Evolutionary conservation across 2,113 vertebrate genomes (phyloP), one percentile per base, ranked within the genome.

Genomic region (Hippocampus barbouri): DNA sequence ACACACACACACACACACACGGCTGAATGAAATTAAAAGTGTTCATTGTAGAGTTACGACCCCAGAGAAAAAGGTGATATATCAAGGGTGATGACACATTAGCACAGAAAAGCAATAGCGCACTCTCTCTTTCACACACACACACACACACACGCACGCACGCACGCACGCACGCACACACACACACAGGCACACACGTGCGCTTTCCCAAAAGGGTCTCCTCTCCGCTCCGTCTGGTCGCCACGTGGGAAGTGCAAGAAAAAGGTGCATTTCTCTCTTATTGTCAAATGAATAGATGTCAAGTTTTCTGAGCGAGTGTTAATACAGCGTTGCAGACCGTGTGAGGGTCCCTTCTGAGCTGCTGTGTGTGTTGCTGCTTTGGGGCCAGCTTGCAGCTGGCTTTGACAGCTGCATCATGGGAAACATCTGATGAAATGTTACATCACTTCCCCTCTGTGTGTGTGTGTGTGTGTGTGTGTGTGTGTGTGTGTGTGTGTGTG

Each of bases 401-500:
- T 80, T 62, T 78, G 78, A 89, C 88, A 91, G 86, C 84, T 91
- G 86, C 72, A 83, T 85, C 69, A 86, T 78, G 79, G 70, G 79
- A 83, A 89, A 81, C 83, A 80, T 85, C 86, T 88, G 88, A 88
- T 72, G 79, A 86, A 85, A 84, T 3, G 70, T 89, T 91, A 79
- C 88, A 81, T 90, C 88, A 88, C 73, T 72, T 87, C 81, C 78
- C 77, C 49, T 65, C 4, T 68, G 25, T 69, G 60, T 79, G 72
- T 51, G 3, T 68, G 21, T 53, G 15, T 63, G 66, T 70, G 53
- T 51, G 66, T 72, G 57, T 74, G 63, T 77, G 43, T 56, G 53
- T 56, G 53, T 56, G 53, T 56, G 53, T 56, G 53, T 66, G 5
- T 68, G n/a, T 69, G 60, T 79, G 73, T 53, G 60, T 79, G 72